Base-by-base conservation (phyloP, 2,888 invertebrate species). In the Thereva unica region DNA sequence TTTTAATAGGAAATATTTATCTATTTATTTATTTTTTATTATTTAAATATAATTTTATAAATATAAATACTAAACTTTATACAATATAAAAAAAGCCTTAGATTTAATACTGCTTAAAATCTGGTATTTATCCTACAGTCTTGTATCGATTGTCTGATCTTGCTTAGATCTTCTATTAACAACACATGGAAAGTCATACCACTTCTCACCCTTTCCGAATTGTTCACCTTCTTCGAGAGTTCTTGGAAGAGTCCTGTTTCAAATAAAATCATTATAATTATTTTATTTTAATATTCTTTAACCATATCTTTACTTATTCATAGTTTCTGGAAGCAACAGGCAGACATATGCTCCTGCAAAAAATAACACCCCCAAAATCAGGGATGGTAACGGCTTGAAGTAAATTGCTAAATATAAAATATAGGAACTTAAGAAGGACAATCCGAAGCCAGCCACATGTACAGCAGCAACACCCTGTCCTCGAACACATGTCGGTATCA, bases 401-500 rank as follows among this genome's bases (percentile, higher is more conserved):
- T 41, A 41, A 2, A 41, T 38, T 71, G 77, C 78, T 68, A 81
- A 70, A 67, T 81, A 81, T 38, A 83, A 73, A 52, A 83, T 79
- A 71, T 83, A 80, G 0, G 83, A 79, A 69, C 83, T 83, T 72
- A 83, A 80, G 73, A 84, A 83, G 65, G 82, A 82, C 6, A 83
- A 82, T 1, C 80, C 81, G 70, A 83, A 84, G 3, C 85, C 85
- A 66, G 84, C 83, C 3, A 87, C 85, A 74, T 87, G 86, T 2
- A 86, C 83, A 1, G 83, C 82, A 0, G 85, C 84, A 37, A 87
- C 84, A 8, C 86, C 87, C 73, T 86, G 86, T 0, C 86, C 87
- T 35, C 87, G 78, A 3, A 87, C 84, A 69, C 84, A 85, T 1
- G 87, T 87, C 10, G 87, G 87, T 66, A 87, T 84, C 37, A 87